phyloP scores from a whole-genome alignment of 2,113 vertebrate species.

The Carollia perspicillata region DNA sequence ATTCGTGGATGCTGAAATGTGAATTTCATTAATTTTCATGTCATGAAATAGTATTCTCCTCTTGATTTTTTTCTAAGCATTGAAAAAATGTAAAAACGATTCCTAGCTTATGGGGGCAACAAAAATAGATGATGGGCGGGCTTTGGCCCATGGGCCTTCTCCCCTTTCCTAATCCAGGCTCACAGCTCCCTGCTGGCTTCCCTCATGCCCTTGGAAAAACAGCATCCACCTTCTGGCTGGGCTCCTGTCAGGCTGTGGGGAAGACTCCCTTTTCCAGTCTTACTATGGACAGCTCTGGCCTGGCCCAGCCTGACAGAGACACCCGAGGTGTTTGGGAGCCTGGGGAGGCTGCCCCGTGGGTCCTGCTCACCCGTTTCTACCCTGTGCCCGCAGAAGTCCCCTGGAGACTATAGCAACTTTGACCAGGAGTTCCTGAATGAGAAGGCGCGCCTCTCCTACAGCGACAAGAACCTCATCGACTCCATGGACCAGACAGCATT shows the following conservation, averaged over 20 bases:
- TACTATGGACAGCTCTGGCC: background rate
- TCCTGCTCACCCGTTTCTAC: background rate
- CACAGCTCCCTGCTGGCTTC: background rate
- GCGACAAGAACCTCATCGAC: constrained; percentile 96
- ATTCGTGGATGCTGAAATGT: background rate
- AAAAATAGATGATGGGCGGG: background rate
- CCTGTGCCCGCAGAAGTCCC: constrained; percentile 86
- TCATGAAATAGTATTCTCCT: background rate
- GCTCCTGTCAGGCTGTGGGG: background rate
- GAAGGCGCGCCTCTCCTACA: constrained; percentile 93
- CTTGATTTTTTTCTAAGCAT: background rate
- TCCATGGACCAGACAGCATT: constrained; percentile 98
- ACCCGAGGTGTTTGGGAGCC: background rate
- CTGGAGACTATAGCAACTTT: constrained; percentile 95
- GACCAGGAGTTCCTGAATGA: constrained; percentile 97
- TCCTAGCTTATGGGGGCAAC: background rate
- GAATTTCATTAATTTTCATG: constrained; percentile 20
- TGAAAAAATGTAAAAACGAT: background rate
- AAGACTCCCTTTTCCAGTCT: background rate
- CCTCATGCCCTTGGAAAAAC: background rate
- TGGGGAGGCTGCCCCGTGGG: background rate
- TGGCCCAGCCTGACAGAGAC: background rate
- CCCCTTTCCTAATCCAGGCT: background rate
- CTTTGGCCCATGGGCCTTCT: background rate
- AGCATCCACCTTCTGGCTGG: background rate